Conservation (phyloP, 2,888 invertebrate species). For the Thereva nobilitata region DNA sequence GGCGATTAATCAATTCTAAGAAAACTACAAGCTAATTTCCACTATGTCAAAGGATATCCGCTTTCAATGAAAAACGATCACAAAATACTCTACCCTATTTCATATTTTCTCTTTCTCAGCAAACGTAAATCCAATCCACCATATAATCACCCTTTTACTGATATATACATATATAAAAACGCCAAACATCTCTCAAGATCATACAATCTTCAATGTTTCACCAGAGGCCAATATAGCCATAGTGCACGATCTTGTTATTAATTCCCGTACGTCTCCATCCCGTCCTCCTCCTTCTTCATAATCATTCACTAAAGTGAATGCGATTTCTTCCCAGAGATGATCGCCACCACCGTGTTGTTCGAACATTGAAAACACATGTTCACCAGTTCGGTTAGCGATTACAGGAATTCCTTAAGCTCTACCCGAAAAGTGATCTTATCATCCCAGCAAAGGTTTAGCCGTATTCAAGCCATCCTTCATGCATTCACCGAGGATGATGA, state of each 20-base stretch:
- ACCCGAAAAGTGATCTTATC: conserved; percentile 28
- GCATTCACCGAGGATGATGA: not conserved
- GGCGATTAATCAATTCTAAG: too few relatives aligned
- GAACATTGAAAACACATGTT: conserved; percentile 32
- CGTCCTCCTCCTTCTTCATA: conserved; percentile 18
- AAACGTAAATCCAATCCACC: too few relatives aligned
- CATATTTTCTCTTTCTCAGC: too few relatives aligned
- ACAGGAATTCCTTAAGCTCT: conserved; percentile 26
- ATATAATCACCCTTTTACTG: too few relatives aligned
- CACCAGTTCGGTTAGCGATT: conserved; percentile 25
- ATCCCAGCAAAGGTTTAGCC: not conserved
- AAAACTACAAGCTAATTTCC: too few relatives aligned
- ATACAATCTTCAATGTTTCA: conserved; percentile 33
- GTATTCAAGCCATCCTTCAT: not conserved
- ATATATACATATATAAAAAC: not conserved
- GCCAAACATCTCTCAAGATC: conserved; percentile 35
- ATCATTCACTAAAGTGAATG: conserved; percentile 3
- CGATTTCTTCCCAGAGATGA: not conserved
- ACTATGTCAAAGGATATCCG: too few relatives aligned
- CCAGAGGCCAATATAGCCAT: conserved; percentile 38
- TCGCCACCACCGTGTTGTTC: not conserved
- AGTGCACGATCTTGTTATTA: conserved; percentile 40
- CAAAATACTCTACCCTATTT: too few relatives aligned
- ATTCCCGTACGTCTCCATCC: not conserved
- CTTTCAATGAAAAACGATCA: too few relatives aligned